Percentiles rank a stretch among this genome's conserved stretches.
Evolutionary conservation across 2,888 invertebrate genomes (phyloP).

Genomic region (Acronicta aceris): DNA sequence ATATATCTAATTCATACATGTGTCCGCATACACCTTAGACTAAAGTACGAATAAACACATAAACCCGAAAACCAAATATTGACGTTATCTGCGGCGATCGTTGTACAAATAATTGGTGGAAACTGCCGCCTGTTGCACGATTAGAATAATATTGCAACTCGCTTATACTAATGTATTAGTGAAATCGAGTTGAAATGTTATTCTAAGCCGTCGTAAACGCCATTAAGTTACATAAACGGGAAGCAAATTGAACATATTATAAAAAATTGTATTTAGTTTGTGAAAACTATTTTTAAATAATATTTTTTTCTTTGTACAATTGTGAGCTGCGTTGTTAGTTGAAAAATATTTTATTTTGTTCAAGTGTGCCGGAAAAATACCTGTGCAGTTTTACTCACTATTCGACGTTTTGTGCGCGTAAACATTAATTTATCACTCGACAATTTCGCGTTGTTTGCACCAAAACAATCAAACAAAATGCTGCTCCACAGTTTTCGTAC

Average conservation of each 20-base stretch:
- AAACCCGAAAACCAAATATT: constrained; percentile 36
- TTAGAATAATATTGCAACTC: constrained; percentile 51
- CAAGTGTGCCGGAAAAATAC: too few relatives aligned
- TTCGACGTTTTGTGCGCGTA: too few relatives aligned
- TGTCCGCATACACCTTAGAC: constrained; percentile 34
- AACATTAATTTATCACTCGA: too few relatives aligned
- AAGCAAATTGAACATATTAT: constrained; percentile 27
- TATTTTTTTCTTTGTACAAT: constrained; percentile 7
- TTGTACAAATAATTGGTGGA: constrained; percentile 39
- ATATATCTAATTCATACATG: constrained; percentile 14
- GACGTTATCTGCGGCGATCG: constrained; percentile 45
- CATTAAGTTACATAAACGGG: constrained; percentile 23
- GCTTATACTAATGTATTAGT: constrained; percentile 26
- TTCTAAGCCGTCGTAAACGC: constrained; percentile 16
- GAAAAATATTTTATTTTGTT: neutral
- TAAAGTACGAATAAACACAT: constrained; percentile 21
- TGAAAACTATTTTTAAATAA: constrained; percentile 26
- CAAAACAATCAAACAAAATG: too few relatives aligned
- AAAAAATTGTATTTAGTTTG: constrained; percentile 30
- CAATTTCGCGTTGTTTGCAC: too few relatives aligned
- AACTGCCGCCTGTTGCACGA: constrained; percentile 33
- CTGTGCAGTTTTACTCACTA: too few relatives aligned
- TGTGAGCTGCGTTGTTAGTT: neutral
- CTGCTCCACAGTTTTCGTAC: too few relatives aligned
- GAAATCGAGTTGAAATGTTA: constrained; percentile 43